phyloP scores from a whole-genome alignment of 2,113 vertebrate genomes.

The Ochotona princeps region DNA sequence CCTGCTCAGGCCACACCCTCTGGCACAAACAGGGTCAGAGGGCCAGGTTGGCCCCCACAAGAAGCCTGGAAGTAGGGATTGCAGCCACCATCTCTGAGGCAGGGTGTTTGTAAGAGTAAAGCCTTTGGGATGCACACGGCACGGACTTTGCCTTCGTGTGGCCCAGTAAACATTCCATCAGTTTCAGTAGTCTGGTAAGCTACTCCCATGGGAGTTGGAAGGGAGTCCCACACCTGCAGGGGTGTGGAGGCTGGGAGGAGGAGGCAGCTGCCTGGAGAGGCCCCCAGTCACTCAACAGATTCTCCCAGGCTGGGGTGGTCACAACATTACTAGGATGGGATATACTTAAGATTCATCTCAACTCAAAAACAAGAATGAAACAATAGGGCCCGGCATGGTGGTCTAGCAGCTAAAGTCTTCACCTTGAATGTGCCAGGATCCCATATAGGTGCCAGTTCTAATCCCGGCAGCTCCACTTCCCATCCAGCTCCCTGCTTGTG shows the following conservation, averaged over 20 bases:
- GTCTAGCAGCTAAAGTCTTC: too few species aligned
- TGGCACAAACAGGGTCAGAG: background rate
- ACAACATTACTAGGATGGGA: background rate
- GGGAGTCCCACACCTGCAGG: background rate
- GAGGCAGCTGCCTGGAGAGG: background rate
- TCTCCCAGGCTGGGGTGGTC: background rate
- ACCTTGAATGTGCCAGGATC: too few species aligned
- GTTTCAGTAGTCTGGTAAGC: background rate
- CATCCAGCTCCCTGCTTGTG: too few species aligned
- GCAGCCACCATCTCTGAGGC: background rate
- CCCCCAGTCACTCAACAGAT: background rate
- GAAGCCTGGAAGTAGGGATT: background rate
- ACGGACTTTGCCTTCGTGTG: background rate
- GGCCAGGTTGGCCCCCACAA: background rate
- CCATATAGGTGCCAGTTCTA: too few species aligned
- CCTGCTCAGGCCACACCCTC: background rate
- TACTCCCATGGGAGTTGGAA: background rate
- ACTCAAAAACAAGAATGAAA: background rate
- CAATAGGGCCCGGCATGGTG: too few species aligned
- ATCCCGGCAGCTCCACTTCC: too few species aligned
- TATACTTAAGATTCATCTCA: background rate
- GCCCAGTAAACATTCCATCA: background rate
- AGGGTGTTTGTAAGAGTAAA: background rate
- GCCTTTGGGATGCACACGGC: background rate
- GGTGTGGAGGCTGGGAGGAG: background rate